Evolutionary conservation across 35 echinoderm and acorn worm species (phyloP), one percentile per base, ranked within the genome.

Genomic region (Hemicentrotus pulcherrimus): DNA sequence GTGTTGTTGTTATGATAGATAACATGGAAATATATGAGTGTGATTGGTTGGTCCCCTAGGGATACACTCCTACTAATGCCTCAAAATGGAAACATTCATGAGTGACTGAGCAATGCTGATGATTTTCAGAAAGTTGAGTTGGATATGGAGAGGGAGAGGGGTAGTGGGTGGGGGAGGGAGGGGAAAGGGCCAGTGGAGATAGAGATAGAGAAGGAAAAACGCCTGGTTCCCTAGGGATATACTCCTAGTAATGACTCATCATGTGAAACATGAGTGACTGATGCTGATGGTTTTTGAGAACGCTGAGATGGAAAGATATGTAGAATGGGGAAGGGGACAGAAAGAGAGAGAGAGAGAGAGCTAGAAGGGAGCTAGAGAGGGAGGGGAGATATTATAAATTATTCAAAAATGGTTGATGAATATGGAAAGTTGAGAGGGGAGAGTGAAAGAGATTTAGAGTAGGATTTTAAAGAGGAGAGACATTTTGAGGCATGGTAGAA

Each of bases 1-100:
- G 65, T 78, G 65, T 78, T 78, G 65, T 78, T 78, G 65, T 78
- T 78, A 30, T 78, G 65, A 78, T 78, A 78, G 65, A 78, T 78
- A 78, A 78, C 65, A 78, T 78, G 65, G 65, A 78, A 78, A 28
- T 78, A 78, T 8, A 78, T 22, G 6, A 28, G 65, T 78, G 65
- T 78, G 22, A n/a, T 78, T 78, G 65, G 65, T 78, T 78, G 19
- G 65, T 78, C 22, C 19, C 65, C 65, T n/a, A 78, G 65, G 65
- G 22, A 78, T 78, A 78, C 28, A 78, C 65, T 78, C 65, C 65
- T 78, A 28, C 19, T 78, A 78, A 78, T 78, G 65, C 18, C 65
- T 78, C 22, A 78, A 78, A 78, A 78, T 78, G 65, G 65, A 78
- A 78, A 78, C 65, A 78, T 59, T 59, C 4, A 59, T 78, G 22